Conservation (phyloP, 1,140 invertebrate species). For the Phthorimaea operculella region DNA sequence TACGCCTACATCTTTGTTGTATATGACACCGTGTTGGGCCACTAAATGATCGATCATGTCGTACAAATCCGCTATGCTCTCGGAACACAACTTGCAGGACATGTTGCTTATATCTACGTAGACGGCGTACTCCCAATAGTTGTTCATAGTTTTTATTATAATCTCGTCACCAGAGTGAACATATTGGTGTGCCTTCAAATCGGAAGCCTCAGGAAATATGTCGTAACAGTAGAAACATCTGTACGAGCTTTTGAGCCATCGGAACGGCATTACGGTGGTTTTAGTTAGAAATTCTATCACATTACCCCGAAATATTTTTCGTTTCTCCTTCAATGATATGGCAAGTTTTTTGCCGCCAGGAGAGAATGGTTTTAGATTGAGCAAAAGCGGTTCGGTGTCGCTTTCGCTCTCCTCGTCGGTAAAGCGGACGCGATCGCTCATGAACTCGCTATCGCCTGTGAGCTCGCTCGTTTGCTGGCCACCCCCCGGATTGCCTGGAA, state of each 20-base stretch:
- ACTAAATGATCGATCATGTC: slow-evolving; percentile 52
- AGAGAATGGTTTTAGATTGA: neutral
- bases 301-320: slow-evolving; percentile 44
- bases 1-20: slow-evolving; percentile 49
- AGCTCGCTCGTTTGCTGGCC: slow-evolving; percentile 21
- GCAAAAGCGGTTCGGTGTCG: neutral
- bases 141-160: slow-evolving; percentile 46
- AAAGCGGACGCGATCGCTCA: neutral
- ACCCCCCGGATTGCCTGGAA: slow-evolving; percentile 53
- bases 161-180: slow-evolving; percentile 36
- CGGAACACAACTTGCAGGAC: slow-evolving; percentile 43
- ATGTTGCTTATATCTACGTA: slow-evolving; percentile 50
- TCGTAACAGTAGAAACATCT: slow-evolving; percentile 59
- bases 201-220: slow-evolving; percentile 49
- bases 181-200: slow-evolving; percentile 43
- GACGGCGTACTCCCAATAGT: slow-evolving; percentile 53
- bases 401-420: neutral
- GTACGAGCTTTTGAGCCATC: slow-evolving; percentile 55
- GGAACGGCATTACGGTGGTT: slow-evolving; percentile 53
- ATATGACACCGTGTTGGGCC: slow-evolving; percentile 31
- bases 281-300: slow-evolving; percentile 44
- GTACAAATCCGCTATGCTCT: slow-evolving; percentile 37
- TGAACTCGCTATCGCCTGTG: slow-evolving; percentile 8
- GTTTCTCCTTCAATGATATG: slow-evolving; percentile 29
- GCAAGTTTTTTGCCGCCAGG: slow-evolving; percentile 3